A percentile compares a stretch with the other conserved stretches of the same genome.
These are phyloP conservation scores for Prosapia bicincta DNA, from an alignment of 2,888 invertebrate species.

Conservation along the genomic window DNA sequence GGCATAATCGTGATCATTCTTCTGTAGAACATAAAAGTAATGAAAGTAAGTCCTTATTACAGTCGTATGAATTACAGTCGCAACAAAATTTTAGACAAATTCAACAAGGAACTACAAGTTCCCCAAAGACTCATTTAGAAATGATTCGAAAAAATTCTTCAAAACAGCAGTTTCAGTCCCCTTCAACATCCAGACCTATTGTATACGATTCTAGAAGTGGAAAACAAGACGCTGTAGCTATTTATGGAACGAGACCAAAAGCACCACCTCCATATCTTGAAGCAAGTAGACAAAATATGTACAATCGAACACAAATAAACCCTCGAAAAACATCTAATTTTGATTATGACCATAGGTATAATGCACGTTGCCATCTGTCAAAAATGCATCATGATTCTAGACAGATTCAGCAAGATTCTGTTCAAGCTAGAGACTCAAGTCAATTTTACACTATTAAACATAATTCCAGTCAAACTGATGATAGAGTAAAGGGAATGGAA, in stretches of 20 bases:
- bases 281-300: neutral
- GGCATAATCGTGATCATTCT: neutral
- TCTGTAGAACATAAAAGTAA: neutral
- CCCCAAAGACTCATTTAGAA: neutral
- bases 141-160: neutral
- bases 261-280: slow-evolving; percentile 2
- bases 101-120: neutral
- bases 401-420: neutral
- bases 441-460: neutral
- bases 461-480: neutral
- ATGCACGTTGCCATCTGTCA: neutral
- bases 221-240: neutral
- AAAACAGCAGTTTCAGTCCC: neutral
- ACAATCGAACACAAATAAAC: neutral
- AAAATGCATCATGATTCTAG: neutral
- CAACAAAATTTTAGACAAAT: neutral
- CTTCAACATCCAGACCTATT: slow-evolving; percentile 8
- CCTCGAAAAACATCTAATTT: neutral
- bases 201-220: slow-evolving; percentile 15
- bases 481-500: neutral
- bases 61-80: neutral
- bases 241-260: slow-evolving; percentile 15
- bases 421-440: neutral
- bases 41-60: neutral
- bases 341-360: neutral